phyloP scores from a whole-genome alignment of 1,140 invertebrate species.

The Drosophila fuyamai region DNA sequence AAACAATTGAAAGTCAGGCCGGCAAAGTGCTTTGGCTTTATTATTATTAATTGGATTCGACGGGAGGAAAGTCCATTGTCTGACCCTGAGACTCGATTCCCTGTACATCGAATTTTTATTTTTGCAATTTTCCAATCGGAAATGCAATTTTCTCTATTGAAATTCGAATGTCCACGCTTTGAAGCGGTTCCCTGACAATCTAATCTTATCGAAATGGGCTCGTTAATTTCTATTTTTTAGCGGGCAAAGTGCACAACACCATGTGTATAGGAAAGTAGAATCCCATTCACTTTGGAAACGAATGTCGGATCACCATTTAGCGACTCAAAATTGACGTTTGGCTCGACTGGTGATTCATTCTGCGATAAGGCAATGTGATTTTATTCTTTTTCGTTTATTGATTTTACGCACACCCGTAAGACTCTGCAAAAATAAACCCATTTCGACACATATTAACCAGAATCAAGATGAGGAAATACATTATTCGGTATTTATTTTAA shows the following conservation, averaged over 20 bases:
- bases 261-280: constrained; percentile 30
- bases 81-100: constrained; percentile 31
- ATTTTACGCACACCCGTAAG: background rate
- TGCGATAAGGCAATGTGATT: constrained; percentile 24
- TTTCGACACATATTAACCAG: background rate
- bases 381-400: constrained; percentile 14
- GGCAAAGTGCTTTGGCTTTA: constrained; percentile 47
- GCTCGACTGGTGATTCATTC: constrained; percentile 22
- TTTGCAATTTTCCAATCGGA: constrained; percentile 46
- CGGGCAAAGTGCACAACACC: constrained; percentile 31
- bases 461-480: constrained; percentile 12
- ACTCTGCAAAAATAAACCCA: background rate
- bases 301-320: constrained; percentile 32
- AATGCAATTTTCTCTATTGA: constrained; percentile 47
- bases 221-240: constrained; percentile 28
- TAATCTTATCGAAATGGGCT: constrained; percentile 48
- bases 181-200: constrained; percentile 12
- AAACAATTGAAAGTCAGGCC: constrained; percentile 58
- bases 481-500: background rate
- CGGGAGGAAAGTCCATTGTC: constrained; percentile 45
- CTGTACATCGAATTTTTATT: constrained; percentile 11
- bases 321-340: constrained; percentile 40
- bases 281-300: constrained; percentile 19
- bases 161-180: constrained; percentile 21
- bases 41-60: constrained; percentile 63